Percentiles rank a stretch among this genome's conserved stretches.
Conservation (phyloP, 2,888 invertebrate species). For the Herminia tarsipennalis region DNA sequence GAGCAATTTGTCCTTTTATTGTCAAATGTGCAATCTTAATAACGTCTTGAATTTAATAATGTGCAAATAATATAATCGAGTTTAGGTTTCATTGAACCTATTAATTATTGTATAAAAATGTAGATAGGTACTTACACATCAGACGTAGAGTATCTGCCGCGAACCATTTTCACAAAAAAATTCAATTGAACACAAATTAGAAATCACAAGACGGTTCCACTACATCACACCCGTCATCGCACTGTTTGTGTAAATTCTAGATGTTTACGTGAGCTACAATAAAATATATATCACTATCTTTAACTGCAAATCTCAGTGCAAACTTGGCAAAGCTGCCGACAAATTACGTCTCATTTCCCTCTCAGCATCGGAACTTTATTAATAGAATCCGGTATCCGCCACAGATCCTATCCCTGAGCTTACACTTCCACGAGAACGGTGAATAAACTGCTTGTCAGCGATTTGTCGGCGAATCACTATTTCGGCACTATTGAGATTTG, state of each 20-base stretch:
- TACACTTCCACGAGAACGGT: slow-evolving; percentile 45
- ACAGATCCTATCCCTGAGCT: slow-evolving; percentile 47
- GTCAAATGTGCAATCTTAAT: too few species aligned
- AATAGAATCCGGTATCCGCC: slow-evolving; percentile 68
- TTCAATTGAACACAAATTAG: slow-evolving; percentile 46
- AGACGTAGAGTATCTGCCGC: slow-evolving; percentile 80
- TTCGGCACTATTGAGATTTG: slow-evolving; percentile 48
- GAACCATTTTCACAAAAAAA: slow-evolving; percentile 70
- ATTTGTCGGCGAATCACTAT: slow-evolving; percentile 42
- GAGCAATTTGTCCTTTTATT: too few species aligned
- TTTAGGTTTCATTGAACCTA: not conserved
- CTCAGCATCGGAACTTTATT: slow-evolving; percentile 66
- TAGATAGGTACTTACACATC: slow-evolving; percentile 69
- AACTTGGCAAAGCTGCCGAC: slow-evolving; percentile 74
- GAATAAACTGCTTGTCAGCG: slow-evolving; percentile 33
- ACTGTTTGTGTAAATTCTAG: slow-evolving; percentile 61
- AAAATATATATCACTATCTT: slow-evolving; percentile 68
- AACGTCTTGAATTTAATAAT: too few species aligned
- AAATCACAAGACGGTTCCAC: slow-evolving; percentile 49
- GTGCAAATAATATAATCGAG: not conserved
- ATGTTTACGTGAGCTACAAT: slow-evolving; percentile 66
- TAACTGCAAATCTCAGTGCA: slow-evolving; percentile 69
- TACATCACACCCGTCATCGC: slow-evolving; percentile 60
- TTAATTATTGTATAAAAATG: not conserved
- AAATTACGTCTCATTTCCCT: slow-evolving; percentile 72